phyloP scores from a whole-genome alignment of 2,888 invertebrate species.

The Pogonocherus hispidulus region DNA sequence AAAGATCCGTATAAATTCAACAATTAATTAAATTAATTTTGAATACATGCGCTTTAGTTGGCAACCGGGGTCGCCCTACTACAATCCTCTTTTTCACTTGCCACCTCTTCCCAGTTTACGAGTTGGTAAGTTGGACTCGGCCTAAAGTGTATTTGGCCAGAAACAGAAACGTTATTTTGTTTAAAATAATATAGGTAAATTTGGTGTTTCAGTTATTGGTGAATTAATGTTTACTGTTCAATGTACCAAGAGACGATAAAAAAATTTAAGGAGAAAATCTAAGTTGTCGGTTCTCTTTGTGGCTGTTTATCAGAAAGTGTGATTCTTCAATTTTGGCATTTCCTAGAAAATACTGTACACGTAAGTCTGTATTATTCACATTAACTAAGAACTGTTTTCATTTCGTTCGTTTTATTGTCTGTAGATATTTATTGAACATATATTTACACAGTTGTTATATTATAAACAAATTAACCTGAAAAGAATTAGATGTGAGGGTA shows the following conservation, averaged over 20 bases:
- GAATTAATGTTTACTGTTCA: slow-evolving; percentile 22
- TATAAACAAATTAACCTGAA: slow-evolving; percentile 6
- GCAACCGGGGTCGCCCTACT: slow-evolving; percentile 17
- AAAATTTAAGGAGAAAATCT: slow-evolving; percentile 13
- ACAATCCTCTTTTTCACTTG: slow-evolving; percentile 16
- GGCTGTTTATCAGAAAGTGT: slow-evolving; percentile 34
- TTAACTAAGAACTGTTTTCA: slow-evolving; percentile 24
- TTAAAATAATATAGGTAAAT: slow-evolving; percentile 20
- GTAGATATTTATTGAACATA: neutral
- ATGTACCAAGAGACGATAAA: slow-evolving; percentile 21
- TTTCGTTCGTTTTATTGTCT: neutral
- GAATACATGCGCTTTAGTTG: slow-evolving; percentile 14
- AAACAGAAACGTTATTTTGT: slow-evolving; percentile 33
- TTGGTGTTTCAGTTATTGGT: slow-evolving; percentile 22
- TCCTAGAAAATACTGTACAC: slow-evolving; percentile 54
- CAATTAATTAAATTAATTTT: slow-evolving; percentile 37
- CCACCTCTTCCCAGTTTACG: slow-evolving; percentile 18
- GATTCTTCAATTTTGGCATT: slow-evolving; percentile 46
- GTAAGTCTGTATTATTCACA: slow-evolving; percentile 50
- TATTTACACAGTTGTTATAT: slow-evolving; percentile 3
- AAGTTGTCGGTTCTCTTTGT: slow-evolving; percentile 3
- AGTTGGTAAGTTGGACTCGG: slow-evolving; percentile 31
- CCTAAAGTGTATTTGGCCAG: slow-evolving; percentile 27
- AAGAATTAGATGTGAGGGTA: neutral
- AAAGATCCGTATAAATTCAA: too few species aligned